Percentiles rank a stretch among this genome's conserved stretches.
These are phyloP conservation scores for Caenorhabditis sp. DNA, from an alignment of 2,888 invertebrate species.

Conservation along the genomic window DNA sequence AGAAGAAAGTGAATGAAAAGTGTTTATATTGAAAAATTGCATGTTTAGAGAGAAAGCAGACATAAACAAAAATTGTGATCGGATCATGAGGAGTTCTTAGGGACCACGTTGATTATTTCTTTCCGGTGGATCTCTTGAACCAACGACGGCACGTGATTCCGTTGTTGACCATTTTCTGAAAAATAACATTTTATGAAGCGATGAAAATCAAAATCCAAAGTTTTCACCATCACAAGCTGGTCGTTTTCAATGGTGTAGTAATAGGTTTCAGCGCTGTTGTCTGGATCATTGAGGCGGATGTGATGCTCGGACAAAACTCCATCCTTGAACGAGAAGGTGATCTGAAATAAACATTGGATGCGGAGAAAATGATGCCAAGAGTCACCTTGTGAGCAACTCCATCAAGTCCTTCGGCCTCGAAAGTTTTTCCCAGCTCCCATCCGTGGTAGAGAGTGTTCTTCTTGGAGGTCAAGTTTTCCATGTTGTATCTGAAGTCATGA, in stretches of 20 bases:
- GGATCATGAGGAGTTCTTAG: not conserved
- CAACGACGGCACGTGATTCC: conserved; percentile 79
- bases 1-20: not conserved
- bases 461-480: conserved; percentile 79
- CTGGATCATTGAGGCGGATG: conserved; percentile 80
- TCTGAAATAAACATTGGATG: too few species aligned
- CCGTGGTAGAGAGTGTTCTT: conserved; percentile 77
- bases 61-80: conserved; percentile 18
- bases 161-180: conserved; percentile 81
- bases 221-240: conserved; percentile 77
- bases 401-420: conserved; percentile 81
- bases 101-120: conserved; percentile 44
- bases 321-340: conserved; percentile 78
- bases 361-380: too few species aligned
- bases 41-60: not conserved
- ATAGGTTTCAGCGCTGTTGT: conserved; percentile 80
- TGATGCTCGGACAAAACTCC: conserved; percentile 79
- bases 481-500: conserved; percentile 69
- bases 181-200: not conserved
- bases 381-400: conserved; percentile 76
- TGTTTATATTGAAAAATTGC: conserved; percentile 33
- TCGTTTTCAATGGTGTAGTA: conserved; percentile 78
- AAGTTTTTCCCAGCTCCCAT: conserved; percentile 78
- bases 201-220: not conserved
- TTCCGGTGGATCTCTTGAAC: conserved; percentile 76